These are phyloP conservation scores for Bursaphelenchus mucronatus DNA, from an alignment of 1,140 invertebrate genomes.

Conservation along the genomic window DNA sequence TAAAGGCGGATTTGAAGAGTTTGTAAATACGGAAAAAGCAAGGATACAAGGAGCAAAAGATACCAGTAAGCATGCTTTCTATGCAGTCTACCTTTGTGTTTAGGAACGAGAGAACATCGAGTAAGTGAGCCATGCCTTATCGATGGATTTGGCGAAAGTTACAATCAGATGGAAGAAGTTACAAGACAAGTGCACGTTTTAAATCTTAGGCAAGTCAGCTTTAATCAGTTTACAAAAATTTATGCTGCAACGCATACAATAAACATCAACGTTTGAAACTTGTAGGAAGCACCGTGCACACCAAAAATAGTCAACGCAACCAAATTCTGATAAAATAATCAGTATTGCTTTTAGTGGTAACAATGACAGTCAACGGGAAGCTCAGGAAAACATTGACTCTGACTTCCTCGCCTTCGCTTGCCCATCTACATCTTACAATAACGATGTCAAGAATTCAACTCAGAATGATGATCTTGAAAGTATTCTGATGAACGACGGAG, in stretches of 20 bases:
- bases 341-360: too few species aligned
- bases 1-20: constrained; percentile 26
- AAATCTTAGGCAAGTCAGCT: too few species aligned
- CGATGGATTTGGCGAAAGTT: constrained; percentile 10
- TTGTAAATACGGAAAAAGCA: neutral
- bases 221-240: too few species aligned
- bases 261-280: too few species aligned
- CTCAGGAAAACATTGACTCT: too few species aligned
- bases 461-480: constrained; percentile 7
- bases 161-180: neutral
- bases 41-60: neutral
- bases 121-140: constrained; percentile 6
- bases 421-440: constrained; percentile 15
- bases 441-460: neutral
- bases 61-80: neutral
- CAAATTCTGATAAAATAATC: too few species aligned
- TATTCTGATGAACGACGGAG: neutral
- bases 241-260: too few species aligned
- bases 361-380: too few species aligned
- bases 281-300: too few species aligned
- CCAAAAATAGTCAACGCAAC: too few species aligned
- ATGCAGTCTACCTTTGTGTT: neutral
- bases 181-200: too few species aligned
- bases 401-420: neutral
- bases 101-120: constrained; percentile 6